Base-by-base conservation (phyloP, 2,888 invertebrate genomes). In the Xanthia icteritia region DNA sequence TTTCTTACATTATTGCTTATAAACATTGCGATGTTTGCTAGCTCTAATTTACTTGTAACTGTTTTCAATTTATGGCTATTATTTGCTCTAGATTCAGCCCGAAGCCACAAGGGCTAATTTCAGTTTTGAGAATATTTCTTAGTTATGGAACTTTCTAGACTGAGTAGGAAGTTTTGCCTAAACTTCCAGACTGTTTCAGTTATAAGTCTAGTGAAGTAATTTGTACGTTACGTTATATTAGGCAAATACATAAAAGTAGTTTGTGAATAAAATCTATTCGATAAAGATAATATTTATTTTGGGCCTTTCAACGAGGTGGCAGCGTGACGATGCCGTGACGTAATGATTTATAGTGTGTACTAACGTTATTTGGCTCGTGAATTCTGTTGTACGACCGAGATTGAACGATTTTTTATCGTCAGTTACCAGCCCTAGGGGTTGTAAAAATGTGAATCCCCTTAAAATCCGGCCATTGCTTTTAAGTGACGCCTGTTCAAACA, bases 401-500 rank as follows among this genome's bases (percentile, higher is more conserved):
- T 86, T 79, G 83, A 83, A 86, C 78, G 83, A 75, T 86, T 76
- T 84, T 86, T 84, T 84, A 84, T 84, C 84, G 60, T 75, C 45
- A 36, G 70, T 65, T 72, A 63, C 73, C 84, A 83, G 83, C 73
- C 70, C 79, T 75, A 51, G 70, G 74, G 86, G 84, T 79, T 79
- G 83, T 86, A 83, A 84, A 84, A 81, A 73, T 73, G 70, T 63
- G 74, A 75, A 77, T 77, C 60, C 73, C 36, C 79, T 84, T 84
- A 71, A 87, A 86, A 79, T 69, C 82, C 76, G 67, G 63, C 77
- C 61, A 76, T 84, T 83, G 73, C 73, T 86, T 76, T 83, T 70
- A 84, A 84, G 76, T 73, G 81, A 71, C 65, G 78, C 73, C 86
- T 86, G 74, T 81, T 75, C 73, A 86, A 85, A 85, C 81, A 76